Percentiles rank a stretch among this genome's conserved stretches.
phyloP scores from a whole-genome alignment of 2,888 invertebrate species.

The Morpho helenor region DNA sequence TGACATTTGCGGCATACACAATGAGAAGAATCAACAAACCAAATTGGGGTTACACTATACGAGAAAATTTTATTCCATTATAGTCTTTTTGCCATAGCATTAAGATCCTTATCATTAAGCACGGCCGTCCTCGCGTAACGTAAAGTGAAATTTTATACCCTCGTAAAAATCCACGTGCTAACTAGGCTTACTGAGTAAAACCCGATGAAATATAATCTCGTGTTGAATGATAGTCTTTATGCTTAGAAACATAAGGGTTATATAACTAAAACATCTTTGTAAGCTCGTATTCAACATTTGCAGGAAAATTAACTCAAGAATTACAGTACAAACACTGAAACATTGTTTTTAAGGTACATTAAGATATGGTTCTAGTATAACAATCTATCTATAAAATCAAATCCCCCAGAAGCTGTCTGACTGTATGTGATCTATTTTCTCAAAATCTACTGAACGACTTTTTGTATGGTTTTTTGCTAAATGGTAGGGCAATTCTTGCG shows the following conservation, averaged over 20 bases:
- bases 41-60: conserved; percentile 38
- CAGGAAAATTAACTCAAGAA: conserved; percentile 4
- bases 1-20: conserved; percentile 34
- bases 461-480: too few relatives aligned
- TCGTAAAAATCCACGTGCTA: conserved; percentile 55
- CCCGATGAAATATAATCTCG: conserved; percentile 7
- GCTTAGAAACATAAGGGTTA: background rate
- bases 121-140: conserved; percentile 34
- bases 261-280: background rate
- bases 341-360: background rate
- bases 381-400: too few relatives aligned
- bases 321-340: background rate
- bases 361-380: too few relatives aligned
- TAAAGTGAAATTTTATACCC: conserved; percentile 65
- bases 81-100: conserved; percentile 4
- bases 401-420: too few relatives aligned
- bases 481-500: too few relatives aligned
- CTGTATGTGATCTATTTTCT: too few relatives aligned
- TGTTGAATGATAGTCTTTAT: conserved; percentile 5
- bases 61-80: conserved; percentile 5
- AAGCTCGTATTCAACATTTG: conserved; percentile 1
- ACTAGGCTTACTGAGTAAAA: conserved; percentile 19
- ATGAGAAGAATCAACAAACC: conserved; percentile 54
- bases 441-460: too few relatives aligned
- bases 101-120: background rate